A percentile compares a stretch with the other conserved stretches of the same genome.
Evolutionary conservation across 2,113 vertebrate species (phyloP).

Genomic region (Phoxinus phoxinus): DNA sequence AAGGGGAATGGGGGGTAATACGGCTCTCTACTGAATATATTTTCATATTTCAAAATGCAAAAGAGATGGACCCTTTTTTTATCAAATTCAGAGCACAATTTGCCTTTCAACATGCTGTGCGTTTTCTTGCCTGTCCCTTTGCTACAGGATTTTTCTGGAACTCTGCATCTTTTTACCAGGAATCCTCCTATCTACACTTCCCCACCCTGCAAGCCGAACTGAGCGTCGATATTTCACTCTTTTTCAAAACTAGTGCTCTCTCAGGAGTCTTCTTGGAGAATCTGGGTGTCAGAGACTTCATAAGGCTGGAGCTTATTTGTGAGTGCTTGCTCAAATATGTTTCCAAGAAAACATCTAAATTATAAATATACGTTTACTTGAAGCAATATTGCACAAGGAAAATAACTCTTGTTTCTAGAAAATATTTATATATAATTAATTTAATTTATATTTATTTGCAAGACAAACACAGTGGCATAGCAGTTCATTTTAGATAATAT

Average conservation of each 20-base stretch:
- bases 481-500: neutral
- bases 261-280: slow-evolving; percentile 96
- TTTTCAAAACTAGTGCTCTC: slow-evolving; percentile 89
- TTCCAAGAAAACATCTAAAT: neutral
- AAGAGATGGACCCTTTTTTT: slow-evolving; percentile 13
- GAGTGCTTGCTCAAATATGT: slow-evolving; percentile 70
- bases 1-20: slow-evolving; percentile 34
- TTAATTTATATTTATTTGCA: no score
- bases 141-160: slow-evolving; percentile 93
- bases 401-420: neutral
- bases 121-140: slow-evolving; percentile 12
- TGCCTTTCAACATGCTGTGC: neutral
- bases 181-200: slow-evolving; percentile 92
- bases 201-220: slow-evolving; percentile 89
- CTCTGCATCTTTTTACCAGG: slow-evolving; percentile 89
- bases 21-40: slow-evolving; percentile 50
- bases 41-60: slow-evolving; percentile 34
- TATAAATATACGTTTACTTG: neutral
- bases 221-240: slow-evolving; percentile 90
- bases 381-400: neutral
- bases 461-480: neutral
- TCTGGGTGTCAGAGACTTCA: slow-evolving; percentile 91
- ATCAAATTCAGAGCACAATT: neutral
- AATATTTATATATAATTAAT: neutral
- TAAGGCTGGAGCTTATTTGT: slow-evolving; percentile 92